Evolutionary conservation across 2,888 invertebrate species (phyloP).

Genomic region (Odontocerum albicorne): DNA sequence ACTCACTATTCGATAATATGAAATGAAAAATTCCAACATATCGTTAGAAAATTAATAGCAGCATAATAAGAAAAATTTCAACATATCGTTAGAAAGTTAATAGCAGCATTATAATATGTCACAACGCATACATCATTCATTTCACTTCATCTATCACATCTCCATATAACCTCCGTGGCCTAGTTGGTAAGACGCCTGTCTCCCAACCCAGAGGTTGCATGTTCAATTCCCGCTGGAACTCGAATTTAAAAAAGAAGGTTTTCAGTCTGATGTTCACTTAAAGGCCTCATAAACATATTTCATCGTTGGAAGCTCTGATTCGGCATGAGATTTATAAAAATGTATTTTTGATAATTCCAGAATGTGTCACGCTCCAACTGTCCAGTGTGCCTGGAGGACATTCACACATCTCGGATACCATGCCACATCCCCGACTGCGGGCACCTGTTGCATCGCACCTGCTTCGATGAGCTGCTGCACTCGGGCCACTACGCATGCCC

Average conservation of each 20-base stretch:
- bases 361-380: conserved; percentile 87
- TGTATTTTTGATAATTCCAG: conserved; percentile 74
- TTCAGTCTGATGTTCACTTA: neutral
- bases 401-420: conserved; percentile 86
- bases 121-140: too few species aligned
- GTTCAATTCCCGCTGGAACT: too few species aligned
- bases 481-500: conserved; percentile 88
- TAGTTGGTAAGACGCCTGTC: too few species aligned
- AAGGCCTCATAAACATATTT: neutral
- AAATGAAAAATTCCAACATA: too few species aligned
- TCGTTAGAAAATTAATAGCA: too few species aligned
- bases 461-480: conserved; percentile 76
- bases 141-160: too few species aligned
- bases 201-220: too few species aligned
- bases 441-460: conserved; percentile 82
- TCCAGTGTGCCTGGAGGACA: conserved; percentile 87
- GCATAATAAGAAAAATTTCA: neutral
- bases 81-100: neutral
- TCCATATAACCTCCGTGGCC: too few species aligned
- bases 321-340: conserved; percentile 29
- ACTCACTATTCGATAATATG: too few species aligned
- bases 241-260: too few species aligned
- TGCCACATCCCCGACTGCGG: conserved; percentile 91
- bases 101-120: neutral
- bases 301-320: neutral